phyloP scores from a whole-genome alignment of 1,140 invertebrate species.

The Streblospio benedicti region DNA sequence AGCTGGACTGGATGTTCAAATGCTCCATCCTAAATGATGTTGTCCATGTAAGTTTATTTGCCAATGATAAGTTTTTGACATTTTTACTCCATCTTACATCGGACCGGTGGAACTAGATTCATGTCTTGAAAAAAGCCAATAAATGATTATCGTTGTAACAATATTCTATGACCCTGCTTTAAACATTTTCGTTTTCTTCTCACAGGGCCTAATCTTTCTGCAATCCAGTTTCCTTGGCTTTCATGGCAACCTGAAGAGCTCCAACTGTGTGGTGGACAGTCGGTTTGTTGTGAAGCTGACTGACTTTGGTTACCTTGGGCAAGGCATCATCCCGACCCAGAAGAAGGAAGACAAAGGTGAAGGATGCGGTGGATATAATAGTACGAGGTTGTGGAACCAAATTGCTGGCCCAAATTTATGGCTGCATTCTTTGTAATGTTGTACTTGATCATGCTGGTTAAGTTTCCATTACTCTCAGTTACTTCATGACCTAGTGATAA shows the following conservation, averaged over 20 bases:
- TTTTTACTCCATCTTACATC: too few species aligned
- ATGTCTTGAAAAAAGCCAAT: too few species aligned
- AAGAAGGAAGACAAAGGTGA: constrained; percentile 26
- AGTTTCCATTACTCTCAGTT: too few species aligned
- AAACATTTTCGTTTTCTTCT: not conserved
- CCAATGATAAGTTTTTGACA: too few species aligned
- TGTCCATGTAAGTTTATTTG: constrained; percentile 53
- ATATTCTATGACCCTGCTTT: not conserved
- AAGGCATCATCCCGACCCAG: constrained; percentile 26
- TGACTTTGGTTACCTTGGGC: constrained; percentile 72
- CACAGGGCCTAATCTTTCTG: constrained; percentile 81
- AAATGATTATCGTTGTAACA: not conserved
- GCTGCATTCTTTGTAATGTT: too few species aligned
- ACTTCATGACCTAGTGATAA: too few species aligned
- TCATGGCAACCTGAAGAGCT: constrained; percentile 86
- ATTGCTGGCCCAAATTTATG: too few species aligned
- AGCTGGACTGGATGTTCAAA: constrained; percentile 81
- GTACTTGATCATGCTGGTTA: too few species aligned
- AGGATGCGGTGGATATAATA: constrained; percentile 35
- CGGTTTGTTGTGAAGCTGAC: constrained; percentile 91
- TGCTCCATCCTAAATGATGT: constrained; percentile 86
- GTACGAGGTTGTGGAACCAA: constrained; percentile 52
- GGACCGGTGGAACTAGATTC: too few species aligned
- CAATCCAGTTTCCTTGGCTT: constrained; percentile 79
- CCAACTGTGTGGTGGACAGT: constrained; percentile 91